Evolutionary conservation across 1,140 invertebrate species (phyloP), one percentile per base, ranked within the genome.

Genomic region (Drosophila quadrilineata): DNA sequence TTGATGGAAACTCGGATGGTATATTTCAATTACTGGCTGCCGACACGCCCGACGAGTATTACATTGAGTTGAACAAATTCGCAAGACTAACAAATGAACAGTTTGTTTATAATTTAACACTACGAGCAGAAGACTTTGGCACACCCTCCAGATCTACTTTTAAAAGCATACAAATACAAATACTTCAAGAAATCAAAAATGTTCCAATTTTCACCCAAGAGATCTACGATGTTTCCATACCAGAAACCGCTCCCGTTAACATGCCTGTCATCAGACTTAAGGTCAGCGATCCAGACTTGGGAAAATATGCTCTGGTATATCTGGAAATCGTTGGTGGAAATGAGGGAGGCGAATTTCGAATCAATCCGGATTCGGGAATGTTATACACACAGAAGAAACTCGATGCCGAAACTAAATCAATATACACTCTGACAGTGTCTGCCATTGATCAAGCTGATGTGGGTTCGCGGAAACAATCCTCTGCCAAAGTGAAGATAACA

Each of bases 311-410:
- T 0, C 90, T 95, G 73, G 95, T 98, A 0, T 94, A 94, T 59
- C 93, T 98, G 41, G 95, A 95, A 89, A 98, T 99, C 50, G 96
- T 97, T 3, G 95, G 95, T 8, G 97, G 98, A 0, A 98, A 99
- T 90, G 95, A 97, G 75, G 95, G 95, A 22, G 93, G 94, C 0
- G 95, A 97, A 74, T 99, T 99, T 88, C 90, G 92, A 28, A 94
- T 99, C 6, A 96, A 98, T 89, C 93, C 95, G 0, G 93, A 95
- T 67, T 97, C 96, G 0, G 98, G 97, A 0, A 95, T 98, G 91
- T 89, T 99, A 0, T 97, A 96, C 75, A 97, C 96, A 0, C 93
- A 95, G 17, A 93, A 95, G 6, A 90, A 90, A 29, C 90, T 99
- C 1, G 98, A 99, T 86, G 95, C 96, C 0, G 98, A 99, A 91